phyloP scores from a whole-genome alignment of 1,140 invertebrate genomes.

The Drosophila punjabiensis region DNA sequence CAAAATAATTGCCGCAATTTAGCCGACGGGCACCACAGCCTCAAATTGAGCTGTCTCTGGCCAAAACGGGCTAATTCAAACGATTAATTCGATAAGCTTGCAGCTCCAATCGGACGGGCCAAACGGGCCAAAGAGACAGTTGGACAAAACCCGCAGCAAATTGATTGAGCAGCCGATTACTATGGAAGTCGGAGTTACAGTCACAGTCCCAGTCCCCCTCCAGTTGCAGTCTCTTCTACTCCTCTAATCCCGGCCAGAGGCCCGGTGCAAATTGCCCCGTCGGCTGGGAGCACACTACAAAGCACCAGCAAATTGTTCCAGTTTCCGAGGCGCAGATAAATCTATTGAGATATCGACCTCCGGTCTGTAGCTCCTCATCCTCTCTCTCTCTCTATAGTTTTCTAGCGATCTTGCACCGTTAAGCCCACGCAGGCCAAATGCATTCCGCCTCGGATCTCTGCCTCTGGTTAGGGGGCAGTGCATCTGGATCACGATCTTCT shows the following conservation, averaged over 20 bases:
- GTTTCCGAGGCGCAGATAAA: slow-evolving; percentile 59
- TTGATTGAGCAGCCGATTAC: slow-evolving; percentile 79
- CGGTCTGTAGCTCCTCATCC: not conserved
- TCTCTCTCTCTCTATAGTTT: not conserved
- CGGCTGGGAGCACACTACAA: slow-evolving; percentile 33
- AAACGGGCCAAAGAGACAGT: slow-evolving; percentile 47
- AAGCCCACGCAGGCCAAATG: slow-evolving; percentile 56
- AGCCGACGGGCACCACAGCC: slow-evolving; percentile 14
- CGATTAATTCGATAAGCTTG: slow-evolving; percentile 82
- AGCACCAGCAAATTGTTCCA: slow-evolving; percentile 57
- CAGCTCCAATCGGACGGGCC: slow-evolving; percentile 58
- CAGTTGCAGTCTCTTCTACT: not conserved
- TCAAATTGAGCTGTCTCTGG: slow-evolving; percentile 70
- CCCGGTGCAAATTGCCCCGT: slow-evolving; percentile 65
- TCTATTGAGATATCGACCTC: slow-evolving; percentile 64
- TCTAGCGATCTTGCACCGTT: slow-evolving; percentile 48
- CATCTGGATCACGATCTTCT: slow-evolving; percentile 40
- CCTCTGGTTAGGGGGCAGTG: slow-evolving; percentile 9
- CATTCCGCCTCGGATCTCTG: slow-evolving; percentile 25
- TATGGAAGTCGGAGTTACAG: slow-evolving; percentile 40
- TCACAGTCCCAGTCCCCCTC: not conserved
- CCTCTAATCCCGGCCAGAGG: slow-evolving; percentile 20
- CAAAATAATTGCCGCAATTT: slow-evolving; percentile 80
- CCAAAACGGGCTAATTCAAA: slow-evolving; percentile 69
- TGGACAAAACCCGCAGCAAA: slow-evolving; percentile 70